phyloP scores from a whole-genome alignment of 2,113 vertebrate genomes.

The Dinomys branickii region DNA sequence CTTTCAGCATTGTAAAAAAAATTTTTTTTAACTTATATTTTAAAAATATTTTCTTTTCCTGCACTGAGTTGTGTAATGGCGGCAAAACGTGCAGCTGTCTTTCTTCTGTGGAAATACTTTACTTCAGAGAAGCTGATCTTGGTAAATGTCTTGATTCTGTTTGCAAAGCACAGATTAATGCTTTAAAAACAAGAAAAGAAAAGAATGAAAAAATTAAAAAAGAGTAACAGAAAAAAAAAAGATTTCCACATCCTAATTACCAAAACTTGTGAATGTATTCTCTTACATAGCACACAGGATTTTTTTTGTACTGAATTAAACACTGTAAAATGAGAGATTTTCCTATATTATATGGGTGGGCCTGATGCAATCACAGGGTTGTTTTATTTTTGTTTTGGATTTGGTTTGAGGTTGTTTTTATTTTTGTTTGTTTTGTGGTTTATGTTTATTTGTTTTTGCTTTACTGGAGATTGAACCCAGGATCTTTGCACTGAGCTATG shows the following conservation, averaged over 20 bases:
- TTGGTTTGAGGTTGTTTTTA: background rate
- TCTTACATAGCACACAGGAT: background rate
- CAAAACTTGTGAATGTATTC: background rate
- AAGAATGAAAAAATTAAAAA: slow-evolving; percentile 86
- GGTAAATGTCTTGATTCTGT: slow-evolving; percentile 90
- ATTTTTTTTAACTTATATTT: slow-evolving; percentile 87
- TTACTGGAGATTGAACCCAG: background rate
- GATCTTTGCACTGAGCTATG: background rate
- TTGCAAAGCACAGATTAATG: slow-evolving; percentile 89
- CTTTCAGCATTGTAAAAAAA: slow-evolving; percentile 90
- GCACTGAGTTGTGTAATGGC: slow-evolving; percentile 89
- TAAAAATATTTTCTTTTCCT: slow-evolving; percentile 93
- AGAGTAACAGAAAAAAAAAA: slow-evolving; percentile 69
- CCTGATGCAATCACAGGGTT: background rate
- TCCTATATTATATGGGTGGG: background rate
- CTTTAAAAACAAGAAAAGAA: slow-evolving; percentile 86
- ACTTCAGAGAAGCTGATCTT: slow-evolving; percentile 91
- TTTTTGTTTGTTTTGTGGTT: background rate
- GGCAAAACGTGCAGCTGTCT: slow-evolving; percentile 84
- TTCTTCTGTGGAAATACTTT: slow-evolving; percentile 90
- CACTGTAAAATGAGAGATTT: slow-evolving; percentile 14
- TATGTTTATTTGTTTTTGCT: background rate
- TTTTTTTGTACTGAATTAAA: background rate
- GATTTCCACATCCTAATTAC: background rate
- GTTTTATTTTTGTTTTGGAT: background rate